Evolutionary conservation across 37 sponge, comb jelly and placozoan species (phyloP), one percentile per base, ranked within the genome.

Genomic region (Dysidea cf. avara): DNA sequence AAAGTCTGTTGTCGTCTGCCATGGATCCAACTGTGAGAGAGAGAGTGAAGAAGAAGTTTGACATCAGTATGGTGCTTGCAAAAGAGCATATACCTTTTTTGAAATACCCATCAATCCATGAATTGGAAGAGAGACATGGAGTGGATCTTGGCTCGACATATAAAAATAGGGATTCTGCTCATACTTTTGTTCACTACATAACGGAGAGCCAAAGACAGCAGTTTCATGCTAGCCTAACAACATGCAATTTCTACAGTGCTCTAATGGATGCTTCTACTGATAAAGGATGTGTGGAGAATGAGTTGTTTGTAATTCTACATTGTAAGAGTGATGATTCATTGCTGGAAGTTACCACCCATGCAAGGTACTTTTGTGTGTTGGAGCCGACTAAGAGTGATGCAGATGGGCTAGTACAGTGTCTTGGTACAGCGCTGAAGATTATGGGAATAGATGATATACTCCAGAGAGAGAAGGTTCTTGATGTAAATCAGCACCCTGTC

Each of bases 101-200:
- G 1, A 86, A 79, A 33, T 86, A 80, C 60, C 38, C 70, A 32
- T 47, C 62, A 1, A 36, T 80, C 0, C 61, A 35, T 34, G 43
- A 78, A 63, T 48, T 85, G 24, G 87, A 79, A 54, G 50, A 37
- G 1, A 43, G 77, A 17, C 87, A 86, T 69, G 81, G 81, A 28
- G 81, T 86, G 1, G 87, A 86, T 11, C 21, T 86, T 18, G 86
- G 86, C 3, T 3, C 9, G 4, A 11, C 80, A 9, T 86, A 86
- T 49, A 76, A 69, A 40, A 83, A 69, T 30, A 66, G 25, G 43
- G 34, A 38, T 56, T 56, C n/a, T n/a, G n/a, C 29, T 7, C 7
- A 56, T 6, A 28, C 11, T 7, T 56, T 56, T 13, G 11, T 12
- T 26, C 25, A 56, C 25, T 56, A 56, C 58, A 56, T 56, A 28